A percentile compares a stretch with the other conserved stretches of the same genome.
phyloP scores from a whole-genome alignment of 2,888 invertebrate genomes.

The Noctua janthina region DNA sequence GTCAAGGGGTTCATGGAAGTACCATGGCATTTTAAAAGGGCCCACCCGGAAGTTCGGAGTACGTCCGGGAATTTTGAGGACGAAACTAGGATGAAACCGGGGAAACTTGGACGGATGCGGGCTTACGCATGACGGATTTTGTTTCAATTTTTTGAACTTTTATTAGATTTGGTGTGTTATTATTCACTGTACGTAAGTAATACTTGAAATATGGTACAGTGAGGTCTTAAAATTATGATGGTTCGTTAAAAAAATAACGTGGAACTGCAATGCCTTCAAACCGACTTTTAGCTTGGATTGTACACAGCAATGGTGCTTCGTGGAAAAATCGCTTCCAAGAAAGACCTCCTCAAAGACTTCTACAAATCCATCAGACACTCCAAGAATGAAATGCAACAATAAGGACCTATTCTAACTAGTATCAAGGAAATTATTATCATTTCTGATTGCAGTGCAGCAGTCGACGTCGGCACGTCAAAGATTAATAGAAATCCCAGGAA shows the following conservation, averaged over 20 bases:
- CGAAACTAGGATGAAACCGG: slow-evolving; percentile 6
- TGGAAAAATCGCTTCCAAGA: not conserved
- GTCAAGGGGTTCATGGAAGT: slow-evolving; percentile 9
- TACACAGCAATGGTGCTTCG: not conserved
- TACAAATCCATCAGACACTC: slow-evolving; percentile 1
- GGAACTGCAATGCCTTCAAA: not conserved
- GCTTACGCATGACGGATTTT: slow-evolving; percentile 18
- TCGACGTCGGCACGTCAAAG: slow-evolving; percentile 12
- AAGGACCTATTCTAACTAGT: not conserved
- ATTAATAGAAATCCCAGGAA: slow-evolving; percentile 48
- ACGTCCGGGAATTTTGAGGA: slow-evolving; percentile 14
- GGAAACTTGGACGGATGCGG: slow-evolving; percentile 19
- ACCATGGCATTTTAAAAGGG: slow-evolving; percentile 22
- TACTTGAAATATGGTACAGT: not conserved
- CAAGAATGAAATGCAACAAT: not conserved
- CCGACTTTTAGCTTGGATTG: no score
- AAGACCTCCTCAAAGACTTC: not conserved
- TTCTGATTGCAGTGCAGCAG: slow-evolving; percentile 1
- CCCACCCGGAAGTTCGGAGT: slow-evolving; percentile 32
- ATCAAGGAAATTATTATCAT: slow-evolving; percentile 27
- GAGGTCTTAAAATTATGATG: not conserved
- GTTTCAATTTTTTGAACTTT: not conserved
- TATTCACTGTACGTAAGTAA: not conserved
- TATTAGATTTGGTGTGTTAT: not conserved
- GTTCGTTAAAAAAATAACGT: not conserved